Conservation (phyloP, 2,888 invertebrate species). For the Leptodirus hochenwartii region DNA sequence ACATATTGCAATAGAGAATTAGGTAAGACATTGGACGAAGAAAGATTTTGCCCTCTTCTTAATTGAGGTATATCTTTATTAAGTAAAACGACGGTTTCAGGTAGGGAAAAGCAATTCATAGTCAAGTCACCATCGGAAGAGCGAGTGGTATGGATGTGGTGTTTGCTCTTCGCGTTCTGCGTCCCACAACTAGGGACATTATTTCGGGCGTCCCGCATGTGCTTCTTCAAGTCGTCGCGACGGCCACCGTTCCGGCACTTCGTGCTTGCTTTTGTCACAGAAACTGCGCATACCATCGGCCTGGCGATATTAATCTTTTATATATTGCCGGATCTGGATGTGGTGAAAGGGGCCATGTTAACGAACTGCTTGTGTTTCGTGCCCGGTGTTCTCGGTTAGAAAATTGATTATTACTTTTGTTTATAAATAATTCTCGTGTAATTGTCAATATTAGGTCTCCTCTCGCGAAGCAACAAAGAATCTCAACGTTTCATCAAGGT, state of each 20-base stretch:
- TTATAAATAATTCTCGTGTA: slow-evolving; percentile 3
- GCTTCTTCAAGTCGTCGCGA: slow-evolving; percentile 77
- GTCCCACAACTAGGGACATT: slow-evolving; percentile 79
- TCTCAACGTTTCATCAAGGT: slow-evolving; percentile 60
- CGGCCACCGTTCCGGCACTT: slow-evolving; percentile 47
- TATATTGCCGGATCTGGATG: slow-evolving; percentile 81
- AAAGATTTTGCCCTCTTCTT: neutral
- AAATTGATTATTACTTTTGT: neutral
- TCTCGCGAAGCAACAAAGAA: slow-evolving; percentile 70
- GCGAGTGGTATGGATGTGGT: slow-evolving; percentile 87
- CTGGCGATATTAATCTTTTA: slow-evolving; percentile 72
- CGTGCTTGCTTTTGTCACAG: slow-evolving; percentile 58
- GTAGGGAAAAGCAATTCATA: slow-evolving; percentile 71
- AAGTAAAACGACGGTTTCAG: slow-evolving; percentile 26
- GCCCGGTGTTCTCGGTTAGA: slow-evolving; percentile 49
- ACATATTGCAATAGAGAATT: slow-evolving; percentile 72
- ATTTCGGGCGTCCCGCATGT: slow-evolving; percentile 69
- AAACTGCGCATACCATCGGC: slow-evolving; percentile 78
- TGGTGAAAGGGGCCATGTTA: slow-evolving; percentile 88
- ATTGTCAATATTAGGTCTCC: slow-evolving; percentile 36
- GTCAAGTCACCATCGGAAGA: slow-evolving; percentile 69
- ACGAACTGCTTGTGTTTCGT: slow-evolving; percentile 89
- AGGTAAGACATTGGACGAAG: slow-evolving; percentile 34
- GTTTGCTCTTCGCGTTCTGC: slow-evolving; percentile 67
- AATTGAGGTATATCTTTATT: neutral